These are phyloP conservation scores for Salpingus planirostris DNA, from an alignment of 2,888 invertebrate species.

Conservation along the genomic window DNA sequence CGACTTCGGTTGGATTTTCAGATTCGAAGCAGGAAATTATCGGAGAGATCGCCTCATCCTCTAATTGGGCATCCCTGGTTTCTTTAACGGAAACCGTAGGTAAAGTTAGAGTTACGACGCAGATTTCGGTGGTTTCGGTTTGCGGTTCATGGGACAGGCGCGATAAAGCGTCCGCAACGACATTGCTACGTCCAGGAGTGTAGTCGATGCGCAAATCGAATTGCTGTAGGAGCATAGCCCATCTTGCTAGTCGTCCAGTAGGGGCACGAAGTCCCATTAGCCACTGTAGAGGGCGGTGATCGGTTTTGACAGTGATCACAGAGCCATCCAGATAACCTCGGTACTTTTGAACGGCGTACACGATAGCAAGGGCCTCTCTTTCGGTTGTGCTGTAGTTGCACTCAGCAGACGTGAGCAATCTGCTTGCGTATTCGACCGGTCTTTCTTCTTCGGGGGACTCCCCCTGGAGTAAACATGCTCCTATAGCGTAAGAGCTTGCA, in stretches of 20 bases:
- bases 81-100: constrained; percentile 2
- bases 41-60: too few species aligned
- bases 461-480: constrained; percentile 3
- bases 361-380: background rate
- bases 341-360: background rate
- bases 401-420: background rate
- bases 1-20: too few species aligned
- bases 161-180: constrained; percentile 14
- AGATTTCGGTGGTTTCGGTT: constrained; percentile 5
- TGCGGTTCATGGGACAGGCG: constrained; percentile 3
- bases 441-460: background rate
- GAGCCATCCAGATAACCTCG: background rate
- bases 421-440: constrained; percentile 2
- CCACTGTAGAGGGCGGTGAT: constrained; percentile 43
- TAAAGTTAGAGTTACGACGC: constrained; percentile 17
- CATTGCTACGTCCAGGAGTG: constrained; percentile 10
- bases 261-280: constrained; percentile 35
- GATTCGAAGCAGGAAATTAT: too few species aligned
- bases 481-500: constrained; percentile 1
- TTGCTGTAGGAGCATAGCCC: constrained; percentile 36
- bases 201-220: constrained; percentile 24
- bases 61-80: background rate
- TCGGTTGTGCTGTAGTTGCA: background rate
- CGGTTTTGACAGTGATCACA: constrained; percentile 22
- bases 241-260: constrained; percentile 38